Evolutionary conservation across 2,888 invertebrate genomes (phyloP).

Genomic region (Punctoribates punctum): DNA sequence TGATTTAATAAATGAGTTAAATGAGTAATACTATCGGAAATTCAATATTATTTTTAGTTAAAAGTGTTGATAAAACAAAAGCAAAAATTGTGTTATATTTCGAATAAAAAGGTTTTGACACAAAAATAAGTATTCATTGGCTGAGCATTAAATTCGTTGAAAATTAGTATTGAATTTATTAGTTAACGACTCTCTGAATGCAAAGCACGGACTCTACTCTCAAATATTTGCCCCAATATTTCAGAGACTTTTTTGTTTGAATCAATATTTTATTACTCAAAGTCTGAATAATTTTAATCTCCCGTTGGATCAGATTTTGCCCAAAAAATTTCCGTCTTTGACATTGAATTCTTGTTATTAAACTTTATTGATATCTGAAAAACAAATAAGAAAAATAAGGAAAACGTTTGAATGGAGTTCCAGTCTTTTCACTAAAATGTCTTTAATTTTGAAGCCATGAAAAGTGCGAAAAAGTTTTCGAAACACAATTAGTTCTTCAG

Average conservation of each 20-base stretch:
- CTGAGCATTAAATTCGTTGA: not conserved
- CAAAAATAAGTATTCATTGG: not conserved
- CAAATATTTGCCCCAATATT: not conserved
- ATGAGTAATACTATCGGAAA: no score
- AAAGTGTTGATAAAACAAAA: not conserved
- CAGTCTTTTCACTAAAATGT: no score
- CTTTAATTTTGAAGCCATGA: no score
- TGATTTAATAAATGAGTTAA: no score
- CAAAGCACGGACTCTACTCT: constrained; percentile 8
- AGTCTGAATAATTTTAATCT: not conserved
- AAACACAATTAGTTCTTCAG: no score
- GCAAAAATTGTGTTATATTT: not conserved
- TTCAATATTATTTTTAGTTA: not conserved
- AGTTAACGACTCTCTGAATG: not conserved
- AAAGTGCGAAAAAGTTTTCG: no score
- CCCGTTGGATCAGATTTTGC: not conserved
- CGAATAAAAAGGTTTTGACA: not conserved
- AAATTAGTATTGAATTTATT: not conserved
- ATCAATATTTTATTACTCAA: not conserved
- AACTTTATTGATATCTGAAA: no score
- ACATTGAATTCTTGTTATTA: no score
- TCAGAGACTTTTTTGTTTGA: not conserved
- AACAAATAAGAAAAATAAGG: no score
- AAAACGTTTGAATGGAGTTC: no score
- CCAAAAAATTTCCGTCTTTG: no score